Conservation (phyloP, 2,888 invertebrate genomes). For the Cataglyphis altisquamis region DNA sequence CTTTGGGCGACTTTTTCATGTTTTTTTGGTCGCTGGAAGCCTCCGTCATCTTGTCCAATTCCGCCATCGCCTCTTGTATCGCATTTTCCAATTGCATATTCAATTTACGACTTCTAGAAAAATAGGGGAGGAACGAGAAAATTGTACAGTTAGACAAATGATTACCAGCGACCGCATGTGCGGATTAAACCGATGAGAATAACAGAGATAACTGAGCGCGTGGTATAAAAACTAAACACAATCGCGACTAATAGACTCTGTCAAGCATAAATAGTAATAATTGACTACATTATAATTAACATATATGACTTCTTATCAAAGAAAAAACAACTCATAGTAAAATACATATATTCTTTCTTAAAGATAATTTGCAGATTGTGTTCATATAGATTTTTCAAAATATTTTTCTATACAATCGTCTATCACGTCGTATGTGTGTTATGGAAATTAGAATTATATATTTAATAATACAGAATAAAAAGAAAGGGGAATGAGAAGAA, state of each 20-base stretch:
- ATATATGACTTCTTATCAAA: neutral
- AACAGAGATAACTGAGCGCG: conserved; percentile 56
- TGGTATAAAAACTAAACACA: conserved; percentile 39
- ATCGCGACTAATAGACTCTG: conserved; percentile 34
- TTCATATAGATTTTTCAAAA: neutral
- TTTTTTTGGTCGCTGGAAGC: conserved; percentile 61
- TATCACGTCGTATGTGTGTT: conserved; percentile 2
- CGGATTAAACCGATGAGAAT: conserved; percentile 45
- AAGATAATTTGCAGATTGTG: neutral
- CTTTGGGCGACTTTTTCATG: conserved; percentile 59
- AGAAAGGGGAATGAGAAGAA: conserved; percentile 49
- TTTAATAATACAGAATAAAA: conserved; percentile 26
- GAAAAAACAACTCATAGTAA: conserved; percentile 8
- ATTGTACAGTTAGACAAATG: conserved; percentile 66
- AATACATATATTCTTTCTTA: neutral
- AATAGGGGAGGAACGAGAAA: conserved; percentile 71
- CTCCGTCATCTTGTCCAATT: conserved; percentile 89
- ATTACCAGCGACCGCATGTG: neutral
- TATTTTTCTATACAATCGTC: neutral
- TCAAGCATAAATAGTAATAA: conserved; percentile 9
- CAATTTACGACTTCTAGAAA: conserved; percentile 95
- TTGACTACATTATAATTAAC: conserved; percentile 8
- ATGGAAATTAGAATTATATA: conserved; percentile 17
- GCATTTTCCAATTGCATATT: conserved; percentile 96
- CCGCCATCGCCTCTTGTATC: conserved; percentile 97